These are phyloP conservation scores for Dioctria rufipes DNA, from an alignment of 2,888 invertebrate species.

Conservation along the genomic window DNA sequence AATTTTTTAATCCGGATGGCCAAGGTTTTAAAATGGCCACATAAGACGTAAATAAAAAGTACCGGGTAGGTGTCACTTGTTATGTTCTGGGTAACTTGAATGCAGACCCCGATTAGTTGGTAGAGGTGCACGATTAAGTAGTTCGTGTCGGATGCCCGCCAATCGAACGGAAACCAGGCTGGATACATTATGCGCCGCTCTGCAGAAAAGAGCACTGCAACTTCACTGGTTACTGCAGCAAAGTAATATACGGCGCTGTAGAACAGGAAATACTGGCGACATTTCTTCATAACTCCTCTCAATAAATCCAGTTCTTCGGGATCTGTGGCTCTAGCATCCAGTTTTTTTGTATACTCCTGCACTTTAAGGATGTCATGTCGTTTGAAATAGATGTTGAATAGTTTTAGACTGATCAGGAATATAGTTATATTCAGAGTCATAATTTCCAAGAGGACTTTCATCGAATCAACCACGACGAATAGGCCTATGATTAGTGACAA, in stretches of 20 bases:
- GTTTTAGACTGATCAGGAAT: not conserved
- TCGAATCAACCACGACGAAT: not conserved
- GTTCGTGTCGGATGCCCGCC: not conserved
- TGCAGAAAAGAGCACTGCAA: not conserved
- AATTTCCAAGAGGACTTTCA: not conserved
- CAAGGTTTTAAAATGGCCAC: constrained; percentile 17
- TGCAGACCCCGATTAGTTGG: constrained; percentile 5
- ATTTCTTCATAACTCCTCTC: not conserved
- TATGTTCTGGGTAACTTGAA: constrained; percentile 26
- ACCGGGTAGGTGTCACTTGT: constrained; percentile 22
- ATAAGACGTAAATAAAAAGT: constrained; percentile 3
- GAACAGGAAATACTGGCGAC: not conserved
- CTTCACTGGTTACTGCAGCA: not conserved
- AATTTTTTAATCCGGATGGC: constrained; percentile 5
- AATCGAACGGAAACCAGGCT: constrained; percentile 34
- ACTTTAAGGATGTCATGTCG: constrained; percentile 10
- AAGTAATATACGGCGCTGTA: not conserved
- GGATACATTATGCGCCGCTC: constrained; percentile 11
- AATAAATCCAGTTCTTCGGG: constrained; percentile 1
- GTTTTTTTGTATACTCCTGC: not conserved
- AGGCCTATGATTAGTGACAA: constrained; percentile 2
- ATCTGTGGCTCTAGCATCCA: constrained; percentile 6
- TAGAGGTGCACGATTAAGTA: constrained; percentile 20
- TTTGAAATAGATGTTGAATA: constrained; percentile 23
- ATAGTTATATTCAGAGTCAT: constrained; percentile 2